phyloP scores from a whole-genome alignment of 23 tunicate genomes.

The Botrylloides violaceus region DNA sequence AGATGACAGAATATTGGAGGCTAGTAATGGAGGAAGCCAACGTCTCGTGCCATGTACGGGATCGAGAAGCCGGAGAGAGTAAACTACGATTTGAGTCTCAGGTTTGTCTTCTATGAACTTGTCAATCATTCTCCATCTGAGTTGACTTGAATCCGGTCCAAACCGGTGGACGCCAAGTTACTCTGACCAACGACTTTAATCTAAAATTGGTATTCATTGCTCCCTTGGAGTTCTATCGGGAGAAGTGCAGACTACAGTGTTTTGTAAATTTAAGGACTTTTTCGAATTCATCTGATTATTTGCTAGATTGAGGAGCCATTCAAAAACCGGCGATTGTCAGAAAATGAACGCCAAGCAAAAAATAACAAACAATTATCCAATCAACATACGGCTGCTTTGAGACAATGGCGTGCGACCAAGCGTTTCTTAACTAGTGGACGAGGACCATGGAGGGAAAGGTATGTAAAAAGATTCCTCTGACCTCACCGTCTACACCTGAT shows the following conservation, averaged over 20 bases:
- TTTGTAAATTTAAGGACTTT: too few species aligned
- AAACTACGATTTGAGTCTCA: constrained; percentile 54
- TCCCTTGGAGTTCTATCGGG: too few species aligned
- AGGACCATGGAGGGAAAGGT: constrained; percentile 88
- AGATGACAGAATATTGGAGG: constrained; percentile 50
- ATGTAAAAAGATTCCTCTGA: too few species aligned
- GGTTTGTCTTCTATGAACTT: constrained; percentile 17
- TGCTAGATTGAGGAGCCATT: constrained; percentile 70
- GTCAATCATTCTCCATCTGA: too few species aligned
- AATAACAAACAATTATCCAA: constrained; percentile 58
- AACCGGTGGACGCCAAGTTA: too few species aligned
- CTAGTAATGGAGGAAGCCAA: constrained; percentile 35
- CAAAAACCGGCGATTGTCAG: constrained; percentile 21
- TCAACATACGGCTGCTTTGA: constrained; percentile 64
- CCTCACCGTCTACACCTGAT: too few species aligned
- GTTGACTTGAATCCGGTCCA: too few species aligned
- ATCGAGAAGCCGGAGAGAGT: constrained; percentile 50
- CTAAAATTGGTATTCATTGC: too few species aligned
- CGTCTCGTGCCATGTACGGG: constrained; percentile 45
- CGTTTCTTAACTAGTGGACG: constrained; percentile 69
- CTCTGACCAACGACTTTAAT: too few species aligned
- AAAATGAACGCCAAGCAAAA: constrained; percentile 76
- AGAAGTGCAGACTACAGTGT: too few species aligned
- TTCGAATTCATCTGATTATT: too few species aligned
- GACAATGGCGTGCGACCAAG: constrained; percentile 78